phyloP scores from a whole-genome alignment of 2,113 vertebrate species.

The Peromyscus californicus region DNA sequence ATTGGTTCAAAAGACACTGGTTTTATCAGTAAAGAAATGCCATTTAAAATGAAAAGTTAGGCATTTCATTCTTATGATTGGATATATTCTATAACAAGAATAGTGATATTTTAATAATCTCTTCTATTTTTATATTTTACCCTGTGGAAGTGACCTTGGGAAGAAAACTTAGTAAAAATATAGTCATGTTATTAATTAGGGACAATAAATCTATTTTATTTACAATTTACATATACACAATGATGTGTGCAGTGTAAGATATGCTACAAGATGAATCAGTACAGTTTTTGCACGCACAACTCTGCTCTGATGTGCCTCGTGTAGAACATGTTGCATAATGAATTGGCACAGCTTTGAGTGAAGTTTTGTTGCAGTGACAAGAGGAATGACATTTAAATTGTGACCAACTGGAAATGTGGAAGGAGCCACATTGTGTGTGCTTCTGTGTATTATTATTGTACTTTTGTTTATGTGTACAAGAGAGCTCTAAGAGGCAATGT shows the following conservation, averaged over 20 bases:
- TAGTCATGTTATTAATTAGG: neutral
- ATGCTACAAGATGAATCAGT: neutral
- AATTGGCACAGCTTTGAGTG: neutral
- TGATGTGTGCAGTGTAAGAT: neutral
- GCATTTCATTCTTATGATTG: neutral
- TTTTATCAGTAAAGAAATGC: neutral
- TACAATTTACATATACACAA: too few species aligned
- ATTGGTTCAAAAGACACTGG: neutral
- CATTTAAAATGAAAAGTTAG: neutral
- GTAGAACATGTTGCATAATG: neutral
- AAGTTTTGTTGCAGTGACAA: neutral
- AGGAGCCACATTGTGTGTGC: accelerated
- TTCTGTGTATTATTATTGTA: neutral
- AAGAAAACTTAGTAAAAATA: neutral
- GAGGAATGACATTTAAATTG: neutral
- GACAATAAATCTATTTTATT: too few species aligned
- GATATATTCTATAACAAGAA: neutral
- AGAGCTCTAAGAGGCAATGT: neutral
- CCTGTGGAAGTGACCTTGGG: neutral
- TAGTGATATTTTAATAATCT: neutral
- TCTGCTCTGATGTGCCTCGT: neutral
- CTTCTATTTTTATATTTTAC: neutral
- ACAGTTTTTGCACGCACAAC: neutral
- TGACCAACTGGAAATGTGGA: neutral
- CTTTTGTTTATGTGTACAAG: neutral